phyloP scores from a whole-genome alignment of 2,888 invertebrate species.

The Psylliodes chrysocephalus region DNA sequence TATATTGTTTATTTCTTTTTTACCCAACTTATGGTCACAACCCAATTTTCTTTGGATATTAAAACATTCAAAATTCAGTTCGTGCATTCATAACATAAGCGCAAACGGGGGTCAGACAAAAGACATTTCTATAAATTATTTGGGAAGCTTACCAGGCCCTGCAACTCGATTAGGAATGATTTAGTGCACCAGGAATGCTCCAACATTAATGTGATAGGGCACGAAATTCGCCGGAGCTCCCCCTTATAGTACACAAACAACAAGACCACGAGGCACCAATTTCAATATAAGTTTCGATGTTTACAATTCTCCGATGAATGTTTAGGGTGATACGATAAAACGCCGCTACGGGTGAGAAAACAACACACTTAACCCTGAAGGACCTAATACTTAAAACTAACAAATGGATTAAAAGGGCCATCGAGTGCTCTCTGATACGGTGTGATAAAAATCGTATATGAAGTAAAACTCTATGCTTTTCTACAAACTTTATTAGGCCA shows the following conservation, averaged over 20 bases:
- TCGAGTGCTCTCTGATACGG: no score
- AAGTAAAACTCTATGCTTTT: no score
- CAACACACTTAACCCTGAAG: constrained; percentile 20
- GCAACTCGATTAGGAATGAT: constrained; percentile 56
- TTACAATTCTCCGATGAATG: constrained; percentile 31
- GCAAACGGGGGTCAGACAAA: constrained; percentile 1
- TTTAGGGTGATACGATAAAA: constrained; percentile 27
- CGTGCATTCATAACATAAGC: constrained; percentile 27
- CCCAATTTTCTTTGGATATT: no score
- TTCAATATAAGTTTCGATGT: constrained; percentile 37
- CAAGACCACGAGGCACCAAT: constrained; percentile 25
- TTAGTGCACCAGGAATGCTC: constrained; percentile 49
- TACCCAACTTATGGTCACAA: no score
- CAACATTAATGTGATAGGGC: constrained; percentile 53
- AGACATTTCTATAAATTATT: constrained; percentile 53
- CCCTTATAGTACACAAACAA: constrained; percentile 44
- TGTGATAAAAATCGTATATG: no score
- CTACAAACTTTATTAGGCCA: no score
- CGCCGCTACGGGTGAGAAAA: constrained; percentile 23
- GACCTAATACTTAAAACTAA: constrained; percentile 12
- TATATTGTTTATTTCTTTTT: no score
- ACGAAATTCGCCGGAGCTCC: constrained; percentile 49
- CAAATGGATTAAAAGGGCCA: not conserved
- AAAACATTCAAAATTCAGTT: no score
- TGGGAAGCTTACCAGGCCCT: constrained; percentile 55